Evolutionary conservation across 2,888 invertebrate species (phyloP).

Genomic region (Lathronympha strigana): DNA sequence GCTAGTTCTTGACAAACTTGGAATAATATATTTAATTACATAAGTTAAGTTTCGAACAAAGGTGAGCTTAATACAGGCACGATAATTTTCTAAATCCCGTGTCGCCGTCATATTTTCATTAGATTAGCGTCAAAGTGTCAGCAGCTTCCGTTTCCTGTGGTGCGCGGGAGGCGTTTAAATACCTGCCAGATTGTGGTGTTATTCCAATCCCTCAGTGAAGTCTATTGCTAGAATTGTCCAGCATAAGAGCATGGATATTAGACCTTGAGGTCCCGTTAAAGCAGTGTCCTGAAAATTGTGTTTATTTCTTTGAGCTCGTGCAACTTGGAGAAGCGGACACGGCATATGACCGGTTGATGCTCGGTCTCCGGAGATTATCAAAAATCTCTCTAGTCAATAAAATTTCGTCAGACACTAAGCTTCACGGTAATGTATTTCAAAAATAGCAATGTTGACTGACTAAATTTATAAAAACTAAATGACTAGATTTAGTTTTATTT

Average conservation of each 20-base stretch:
- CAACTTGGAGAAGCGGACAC: not conserved
- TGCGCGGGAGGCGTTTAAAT: conserved; percentile 17
- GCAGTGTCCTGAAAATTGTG: not conserved
- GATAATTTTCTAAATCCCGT: conserved; percentile 30
- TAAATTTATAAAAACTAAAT: no score
- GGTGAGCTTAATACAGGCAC: conserved; percentile 20
- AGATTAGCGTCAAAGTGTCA: conserved; percentile 40
- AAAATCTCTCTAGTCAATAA: not conserved
- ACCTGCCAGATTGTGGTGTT: conserved; percentile 4
- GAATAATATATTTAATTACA: no score
- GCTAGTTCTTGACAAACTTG: no score
- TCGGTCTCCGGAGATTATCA: not conserved
- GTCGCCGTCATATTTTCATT: conserved; percentile 26
- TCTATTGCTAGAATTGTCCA: not conserved
- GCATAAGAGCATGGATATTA: not conserved
- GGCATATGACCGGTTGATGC: not conserved
- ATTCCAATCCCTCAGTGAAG: not conserved
- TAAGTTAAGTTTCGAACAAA: no score
- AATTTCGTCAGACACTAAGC: not conserved
- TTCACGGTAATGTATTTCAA: not conserved
- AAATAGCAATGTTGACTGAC: not conserved
- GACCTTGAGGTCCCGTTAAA: not conserved
- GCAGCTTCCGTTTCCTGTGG: conserved; percentile 44
- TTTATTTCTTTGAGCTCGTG: not conserved
- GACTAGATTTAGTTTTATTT: no score